Conservation (phyloP, 2,797 vertebrate genomes). For the Liparis tanakae region DNA sequence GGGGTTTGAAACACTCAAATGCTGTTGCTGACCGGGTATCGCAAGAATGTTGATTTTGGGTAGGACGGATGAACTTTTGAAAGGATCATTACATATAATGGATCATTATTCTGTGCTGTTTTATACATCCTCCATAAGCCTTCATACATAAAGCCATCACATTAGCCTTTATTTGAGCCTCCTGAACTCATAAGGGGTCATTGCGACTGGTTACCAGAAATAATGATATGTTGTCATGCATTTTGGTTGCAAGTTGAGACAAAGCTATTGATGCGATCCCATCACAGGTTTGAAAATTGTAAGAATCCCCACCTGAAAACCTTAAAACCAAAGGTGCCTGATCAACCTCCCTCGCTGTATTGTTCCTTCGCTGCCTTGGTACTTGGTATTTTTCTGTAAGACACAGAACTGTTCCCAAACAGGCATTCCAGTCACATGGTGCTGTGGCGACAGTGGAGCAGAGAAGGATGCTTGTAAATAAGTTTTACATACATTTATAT, state of each 20-base stretch:
- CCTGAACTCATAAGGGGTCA: conserved; percentile 17
- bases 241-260: conserved; percentile 39
- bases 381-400: conserved; percentile 47
- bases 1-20: conserved; percentile 27
- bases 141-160: conserved; percentile 30
- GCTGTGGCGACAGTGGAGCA: conserved; percentile 67
- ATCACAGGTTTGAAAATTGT: conserved; percentile 27
- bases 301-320: conserved; percentile 42
- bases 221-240: conserved; percentile 22
- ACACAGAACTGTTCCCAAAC: conserved; percentile 61
- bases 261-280: conserved; percentile 31
- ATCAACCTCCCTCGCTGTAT: conserved; percentile 54
- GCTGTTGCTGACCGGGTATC: conserved; percentile 26
- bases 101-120: conserved; percentile 23
- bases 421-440: conserved; percentile 73
- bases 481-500: conserved; percentile 74
- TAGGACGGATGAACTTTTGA: conserved; percentile 17
- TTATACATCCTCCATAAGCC: conserved; percentile 16
- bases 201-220: conserved; percentile 26
- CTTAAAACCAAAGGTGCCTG: conserved; percentile 81
- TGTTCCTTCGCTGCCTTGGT: conserved; percentile 56
- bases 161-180: conserved; percentile 10
- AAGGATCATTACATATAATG: conserved; percentile 32
- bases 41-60: conserved; percentile 20
- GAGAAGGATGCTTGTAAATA: conserved; percentile 84